These are phyloP conservation scores for Telenomus remus DNA, from an alignment of 1,140 invertebrate genomes.

Conservation along the genomic window DNA sequence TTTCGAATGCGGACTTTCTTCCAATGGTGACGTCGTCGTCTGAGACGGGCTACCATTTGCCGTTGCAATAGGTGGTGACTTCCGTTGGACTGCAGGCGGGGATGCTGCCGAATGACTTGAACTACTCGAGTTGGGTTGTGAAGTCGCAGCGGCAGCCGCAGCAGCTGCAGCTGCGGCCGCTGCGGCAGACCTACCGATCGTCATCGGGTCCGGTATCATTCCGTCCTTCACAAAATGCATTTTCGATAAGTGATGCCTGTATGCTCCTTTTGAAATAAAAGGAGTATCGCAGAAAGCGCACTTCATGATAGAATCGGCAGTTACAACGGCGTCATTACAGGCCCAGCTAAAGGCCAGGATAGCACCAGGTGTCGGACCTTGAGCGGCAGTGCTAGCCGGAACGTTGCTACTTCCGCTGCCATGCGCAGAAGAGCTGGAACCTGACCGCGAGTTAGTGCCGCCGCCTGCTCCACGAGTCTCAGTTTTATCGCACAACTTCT, in stretches of 20 bases:
- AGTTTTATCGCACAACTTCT: slow-evolving; percentile 96
- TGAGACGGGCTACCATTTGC: slow-evolving; percentile 75
- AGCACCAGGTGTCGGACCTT: slow-evolving; percentile 82
- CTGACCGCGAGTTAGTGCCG: slow-evolving; percentile 51
- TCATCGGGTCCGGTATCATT: slow-evolving; percentile 83
- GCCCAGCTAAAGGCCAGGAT: slow-evolving; percentile 95
- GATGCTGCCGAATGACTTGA: slow-evolving; percentile 65
- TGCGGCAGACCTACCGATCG: slow-evolving; percentile 75
- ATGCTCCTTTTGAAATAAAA: slow-evolving; percentile 97
- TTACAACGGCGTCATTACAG: slow-evolving; percentile 92
- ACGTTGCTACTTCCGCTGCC: slow-evolving; percentile 52
- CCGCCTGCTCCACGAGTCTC: slow-evolving; percentile 79
- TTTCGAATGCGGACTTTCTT: slow-evolving; percentile 96
- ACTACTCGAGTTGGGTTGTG: slow-evolving; percentile 74
- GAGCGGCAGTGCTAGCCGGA: slow-evolving; percentile 58
- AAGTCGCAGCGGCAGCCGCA: slow-evolving; percentile 72
- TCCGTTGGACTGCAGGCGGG: slow-evolving; percentile 70
- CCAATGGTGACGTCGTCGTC: slow-evolving; percentile 77
- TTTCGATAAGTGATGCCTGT: slow-evolving; percentile 96
- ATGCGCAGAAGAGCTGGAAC: slow-evolving; percentile 53
- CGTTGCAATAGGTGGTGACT: slow-evolving; percentile 75
- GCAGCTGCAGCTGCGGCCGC: slow-evolving; percentile 66
- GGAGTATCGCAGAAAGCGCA: slow-evolving; percentile 97
- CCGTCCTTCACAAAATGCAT: slow-evolving; percentile 98
- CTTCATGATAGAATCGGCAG: slow-evolving; percentile 91